Percentiles rank a stretch among this genome's conserved stretches.
These are phyloP conservation scores for Netelia fuscicornis DNA, from an alignment of 2,888 invertebrate genomes.

Conservation along the genomic window DNA sequence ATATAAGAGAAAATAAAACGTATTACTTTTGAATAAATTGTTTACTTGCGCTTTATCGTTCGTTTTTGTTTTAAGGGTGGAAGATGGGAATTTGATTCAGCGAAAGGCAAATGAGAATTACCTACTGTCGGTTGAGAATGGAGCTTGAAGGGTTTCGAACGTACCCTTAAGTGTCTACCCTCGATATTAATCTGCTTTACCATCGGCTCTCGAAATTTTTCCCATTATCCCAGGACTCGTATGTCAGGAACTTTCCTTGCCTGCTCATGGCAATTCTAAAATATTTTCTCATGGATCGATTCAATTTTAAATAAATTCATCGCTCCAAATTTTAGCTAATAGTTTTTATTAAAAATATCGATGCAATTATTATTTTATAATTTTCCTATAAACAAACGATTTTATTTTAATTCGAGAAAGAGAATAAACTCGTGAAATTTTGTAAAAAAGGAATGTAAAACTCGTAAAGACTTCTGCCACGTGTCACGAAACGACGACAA, in stretches of 20 bases:
- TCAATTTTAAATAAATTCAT: no score
- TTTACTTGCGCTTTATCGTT: not conserved
- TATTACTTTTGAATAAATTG: conserved; percentile 67
- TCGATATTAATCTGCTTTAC: not conserved
- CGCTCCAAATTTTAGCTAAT: no score
- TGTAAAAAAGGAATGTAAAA: not conserved
- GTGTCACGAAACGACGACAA: conserved; percentile 41
- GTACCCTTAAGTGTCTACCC: not conserved
- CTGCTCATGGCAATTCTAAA: not conserved
- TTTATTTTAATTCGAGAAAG: not conserved
- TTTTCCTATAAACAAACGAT: not conserved
- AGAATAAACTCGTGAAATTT: not conserved
- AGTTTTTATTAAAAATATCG: not conserved
- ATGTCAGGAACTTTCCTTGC: not conserved
- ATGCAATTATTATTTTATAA: not conserved
- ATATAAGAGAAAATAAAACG: conserved; percentile 79
- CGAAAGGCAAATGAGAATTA: no score
- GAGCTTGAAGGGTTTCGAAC: not conserved
- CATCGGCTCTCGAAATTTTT: not conserved
- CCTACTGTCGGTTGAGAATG: no score
- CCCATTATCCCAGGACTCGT: not conserved
- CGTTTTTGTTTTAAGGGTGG: not conserved
- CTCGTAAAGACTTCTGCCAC: conserved; percentile 13
- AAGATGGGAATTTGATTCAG: not conserved
- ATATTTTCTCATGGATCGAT: not conserved